A percentile compares a stretch with the other conserved stretches of the same genome.
These are phyloP conservation scores for Papilio protenor DNA, from an alignment of 2,888 invertebrate genomes.

Conservation along the genomic window DNA sequence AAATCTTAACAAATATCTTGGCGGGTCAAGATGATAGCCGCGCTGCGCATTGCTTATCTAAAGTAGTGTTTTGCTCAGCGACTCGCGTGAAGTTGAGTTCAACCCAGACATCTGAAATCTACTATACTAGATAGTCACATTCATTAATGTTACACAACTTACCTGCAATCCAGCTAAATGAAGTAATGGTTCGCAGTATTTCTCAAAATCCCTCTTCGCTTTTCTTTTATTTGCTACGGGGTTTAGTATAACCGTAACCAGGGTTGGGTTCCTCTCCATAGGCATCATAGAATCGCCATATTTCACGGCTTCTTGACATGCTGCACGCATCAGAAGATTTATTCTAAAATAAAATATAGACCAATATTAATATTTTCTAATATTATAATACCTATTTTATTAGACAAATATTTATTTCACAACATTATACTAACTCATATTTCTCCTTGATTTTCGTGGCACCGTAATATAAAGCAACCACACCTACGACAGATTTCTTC, in stretches of 20 bases:
- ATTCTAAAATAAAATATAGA: conserved; percentile 82
- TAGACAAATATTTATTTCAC: not conserved
- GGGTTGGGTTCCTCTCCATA: conserved; percentile 86
- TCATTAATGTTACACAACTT: not conserved
- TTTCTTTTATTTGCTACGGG: conserved; percentile 94
- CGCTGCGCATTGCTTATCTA: too few relatives aligned
- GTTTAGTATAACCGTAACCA: conserved; percentile 94
- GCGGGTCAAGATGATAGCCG: too few relatives aligned
- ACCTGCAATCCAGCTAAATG: conserved; percentile 90
- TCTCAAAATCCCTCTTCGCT: conserved; percentile 89
- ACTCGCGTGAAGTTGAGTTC: too few relatives aligned
- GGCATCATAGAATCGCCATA: conserved; percentile 88
- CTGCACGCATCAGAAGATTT: conserved; percentile 89
- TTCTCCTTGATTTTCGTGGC: conserved; percentile 87
- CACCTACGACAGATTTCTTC: conserved; percentile 93
- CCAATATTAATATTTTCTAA: not conserved
- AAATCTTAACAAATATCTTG: too few relatives aligned
- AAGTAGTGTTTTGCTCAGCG: too few relatives aligned
- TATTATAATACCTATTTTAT: not conserved
- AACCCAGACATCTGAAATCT: too few relatives aligned
- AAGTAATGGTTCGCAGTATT: conserved; percentile 96
- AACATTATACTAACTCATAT: conserved; percentile 86
- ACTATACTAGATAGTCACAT: too few relatives aligned
- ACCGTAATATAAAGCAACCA: conserved; percentile 88
- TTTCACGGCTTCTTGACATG: conserved; percentile 90